Percentiles rank a stretch among this genome's conserved stretches.
These are phyloP conservation scores for Ondatra zibethicus DNA, from an alignment of 2,113 vertebrate genomes.

Conservation along the genomic window DNA sequence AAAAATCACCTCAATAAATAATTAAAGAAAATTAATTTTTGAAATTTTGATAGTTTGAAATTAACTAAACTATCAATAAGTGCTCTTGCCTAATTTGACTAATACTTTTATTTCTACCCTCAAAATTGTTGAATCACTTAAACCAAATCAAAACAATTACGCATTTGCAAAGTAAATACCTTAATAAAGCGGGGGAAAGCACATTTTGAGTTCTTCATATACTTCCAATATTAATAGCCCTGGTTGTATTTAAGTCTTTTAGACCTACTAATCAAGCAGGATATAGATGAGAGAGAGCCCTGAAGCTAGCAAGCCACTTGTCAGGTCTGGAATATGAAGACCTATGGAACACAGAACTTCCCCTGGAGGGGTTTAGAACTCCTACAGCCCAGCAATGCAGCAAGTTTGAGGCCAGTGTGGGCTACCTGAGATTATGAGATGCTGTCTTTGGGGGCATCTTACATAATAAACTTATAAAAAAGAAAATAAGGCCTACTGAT, in stretches of 20 bases:
- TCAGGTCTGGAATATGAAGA: background rate
- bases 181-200: background rate
- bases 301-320: background rate
- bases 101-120: slow-evolving; percentile 30
- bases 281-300: background rate
- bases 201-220: background rate
- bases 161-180: background rate
- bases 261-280: background rate
- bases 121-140: background rate
- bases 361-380: background rate
- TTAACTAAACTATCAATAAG: slow-evolving; percentile 12
- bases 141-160: slow-evolving; percentile 30
- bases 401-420: background rate
- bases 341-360: background rate
- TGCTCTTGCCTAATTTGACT: slow-evolving; percentile 44
- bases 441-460: background rate
- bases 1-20: background rate
- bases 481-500: background rate
- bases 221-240: background rate
- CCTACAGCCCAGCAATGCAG: background rate
- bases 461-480: slow-evolving; percentile 11
- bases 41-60: slow-evolving; percentile 25
- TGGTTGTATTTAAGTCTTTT: slow-evolving; percentile 17
- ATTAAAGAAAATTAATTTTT: slow-evolving; percentile 43
- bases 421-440: background rate